phyloP scores from a whole-genome alignment of 2,888 invertebrate genomes.

The Acleris sparsana region DNA sequence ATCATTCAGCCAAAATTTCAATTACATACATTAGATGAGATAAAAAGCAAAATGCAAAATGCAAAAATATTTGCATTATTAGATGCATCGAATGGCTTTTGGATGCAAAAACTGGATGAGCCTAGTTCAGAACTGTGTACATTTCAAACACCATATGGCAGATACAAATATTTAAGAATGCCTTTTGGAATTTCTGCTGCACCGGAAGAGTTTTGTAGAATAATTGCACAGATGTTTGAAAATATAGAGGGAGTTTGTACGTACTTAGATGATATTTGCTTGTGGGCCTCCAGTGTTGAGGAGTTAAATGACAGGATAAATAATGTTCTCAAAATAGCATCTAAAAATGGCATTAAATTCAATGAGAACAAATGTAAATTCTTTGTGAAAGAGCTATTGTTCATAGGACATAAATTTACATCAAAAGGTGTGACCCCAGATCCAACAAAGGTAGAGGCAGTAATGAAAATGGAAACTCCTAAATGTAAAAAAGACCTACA shows the following conservation, averaged over 20 bases:
- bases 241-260: conserved; percentile 29
- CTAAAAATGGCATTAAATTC: conserved; percentile 24
- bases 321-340: conserved; percentile 8
- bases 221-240: conserved; percentile 32
- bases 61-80: conserved; percentile 23
- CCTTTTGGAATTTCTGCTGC: conserved; percentile 31
- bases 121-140: conserved; percentile 36
- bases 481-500: conserved; percentile 27
- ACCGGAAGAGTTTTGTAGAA: conserved; percentile 32
- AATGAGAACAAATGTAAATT: conserved; percentile 30
- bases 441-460: conserved; percentile 30
- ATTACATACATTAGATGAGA: conserved; percentile 30
- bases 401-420: conserved; percentile 33
- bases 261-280: conserved; percentile 17
- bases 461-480: conserved; percentile 34
- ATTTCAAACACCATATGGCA: conserved; percentile 37
- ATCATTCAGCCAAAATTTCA: conserved; percentile 30
- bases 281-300: conserved; percentile 11
- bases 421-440: conserved; percentile 30
- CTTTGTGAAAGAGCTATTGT: conserved; percentile 15
- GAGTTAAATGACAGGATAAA: conserved; percentile 22
- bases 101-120: conserved; percentile 29
- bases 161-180: conserved; percentile 35
- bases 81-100: conserved; percentile 38
- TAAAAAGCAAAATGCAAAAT: conserved; percentile 25